Conservation (phyloP, 1,140 invertebrate genomes). For the Solenopsis fugax region DNA sequence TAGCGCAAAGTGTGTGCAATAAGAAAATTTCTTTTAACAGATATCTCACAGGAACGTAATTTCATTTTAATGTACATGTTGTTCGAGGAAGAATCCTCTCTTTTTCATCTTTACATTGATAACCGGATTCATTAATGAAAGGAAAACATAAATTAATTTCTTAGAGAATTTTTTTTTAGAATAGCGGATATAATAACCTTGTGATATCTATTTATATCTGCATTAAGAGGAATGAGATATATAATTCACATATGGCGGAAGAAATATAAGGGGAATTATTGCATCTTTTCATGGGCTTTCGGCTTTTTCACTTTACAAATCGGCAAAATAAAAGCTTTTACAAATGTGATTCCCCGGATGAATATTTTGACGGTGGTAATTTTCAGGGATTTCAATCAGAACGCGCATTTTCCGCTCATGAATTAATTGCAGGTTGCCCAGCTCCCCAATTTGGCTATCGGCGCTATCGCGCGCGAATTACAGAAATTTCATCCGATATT, state of each 20-base stretch:
- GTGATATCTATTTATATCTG: neutral
- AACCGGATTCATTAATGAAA: neutral
- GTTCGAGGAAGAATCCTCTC: conserved; percentile 9
- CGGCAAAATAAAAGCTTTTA: conserved; percentile 46
- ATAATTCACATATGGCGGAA: neutral
- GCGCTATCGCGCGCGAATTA: conserved; percentile 59
- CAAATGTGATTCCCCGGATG: conserved; percentile 31
- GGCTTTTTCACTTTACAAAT: conserved; percentile 37
- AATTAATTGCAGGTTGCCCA: conserved; percentile 60
- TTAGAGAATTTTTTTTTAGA: neutral
- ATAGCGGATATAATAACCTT: neutral
- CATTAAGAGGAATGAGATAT: neutral
- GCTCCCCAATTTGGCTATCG: conserved; percentile 57
- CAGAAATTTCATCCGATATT: conserved; percentile 64
- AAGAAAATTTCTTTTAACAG: neutral
- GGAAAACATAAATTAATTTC: conserved; percentile 29
- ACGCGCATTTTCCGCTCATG: conserved; percentile 63
- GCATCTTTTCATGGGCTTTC: conserved; percentile 21
- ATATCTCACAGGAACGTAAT: neutral
- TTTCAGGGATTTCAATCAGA: conserved; percentile 63
- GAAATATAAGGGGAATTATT: conserved; percentile 24
- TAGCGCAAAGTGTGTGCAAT: neutral
- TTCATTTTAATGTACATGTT: neutral
- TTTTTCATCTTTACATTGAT: neutral
- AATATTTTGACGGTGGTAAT: conserved; percentile 58